Conservation (phyloP, 2,888 invertebrate genomes). For the Diarsia dahlii region DNA sequence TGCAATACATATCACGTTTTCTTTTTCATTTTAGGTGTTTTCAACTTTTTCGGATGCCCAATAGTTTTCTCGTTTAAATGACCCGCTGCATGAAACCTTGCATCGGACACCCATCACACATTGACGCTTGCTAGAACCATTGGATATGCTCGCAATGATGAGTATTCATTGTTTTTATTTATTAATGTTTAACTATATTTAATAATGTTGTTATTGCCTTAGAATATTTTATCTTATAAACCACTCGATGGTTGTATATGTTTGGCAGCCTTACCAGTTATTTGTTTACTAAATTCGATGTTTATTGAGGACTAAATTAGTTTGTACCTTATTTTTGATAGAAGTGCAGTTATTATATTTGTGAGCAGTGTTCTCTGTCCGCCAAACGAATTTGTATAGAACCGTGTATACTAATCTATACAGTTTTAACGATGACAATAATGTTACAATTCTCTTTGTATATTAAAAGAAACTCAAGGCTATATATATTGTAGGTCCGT, state of each 20-base stretch:
- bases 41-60: conserved; percentile 91
- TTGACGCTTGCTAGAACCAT: conserved; percentile 86
- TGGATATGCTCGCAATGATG: conserved; percentile 90
- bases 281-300: conserved; percentile 31
- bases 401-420: conserved; percentile 24
- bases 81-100: conserved; percentile 85
- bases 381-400: conserved; percentile 44
- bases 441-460: conserved; percentile 51
- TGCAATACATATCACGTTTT: conserved; percentile 88
- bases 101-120: conserved; percentile 81
- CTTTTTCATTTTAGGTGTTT: conserved; percentile 91
- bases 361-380: conserved; percentile 38
- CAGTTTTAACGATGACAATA: conserved; percentile 64
- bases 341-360: conserved; percentile 28
- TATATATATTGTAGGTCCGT: conserved; percentile 59
- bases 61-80: conserved; percentile 91
- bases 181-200: conserved; percentile 72
- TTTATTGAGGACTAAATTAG: conserved; percentile 32
- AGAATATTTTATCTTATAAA: conserved; percentile 62
- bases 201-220: conserved; percentile 73
- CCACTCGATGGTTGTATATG: conserved; percentile 52
- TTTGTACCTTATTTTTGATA: conserved; percentile 38
- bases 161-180: conserved; percentile 89
- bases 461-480: conserved; percentile 34
- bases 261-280: conserved; percentile 47